These are phyloP conservation scores for Standfussiana lucernea DNA, from an alignment of 2,888 invertebrate genomes.

Conservation along the genomic window DNA sequence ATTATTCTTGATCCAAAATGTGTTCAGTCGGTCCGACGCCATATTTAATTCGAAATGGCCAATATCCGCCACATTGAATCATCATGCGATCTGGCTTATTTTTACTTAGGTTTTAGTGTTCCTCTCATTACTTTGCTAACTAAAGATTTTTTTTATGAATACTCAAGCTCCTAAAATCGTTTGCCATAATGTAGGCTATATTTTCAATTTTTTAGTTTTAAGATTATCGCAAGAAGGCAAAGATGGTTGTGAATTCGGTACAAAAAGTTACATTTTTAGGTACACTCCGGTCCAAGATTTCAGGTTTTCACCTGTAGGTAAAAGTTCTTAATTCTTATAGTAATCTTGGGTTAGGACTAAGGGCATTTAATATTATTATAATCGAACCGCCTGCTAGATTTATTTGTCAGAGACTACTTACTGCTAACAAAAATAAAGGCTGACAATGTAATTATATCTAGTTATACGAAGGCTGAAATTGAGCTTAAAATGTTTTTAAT, in stretches of 20 bases:
- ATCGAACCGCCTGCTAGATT: conserved; percentile 7
- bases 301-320: background rate
- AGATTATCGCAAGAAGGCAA: background rate
- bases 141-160: background rate
- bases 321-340: background rate
- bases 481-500: too few relatives aligned
- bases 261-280: background rate
- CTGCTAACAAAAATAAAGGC: background rate
- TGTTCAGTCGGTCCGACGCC: background rate
- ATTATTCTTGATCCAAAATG: background rate
- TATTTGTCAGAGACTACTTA: background rate
- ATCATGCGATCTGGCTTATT: background rate
- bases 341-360: background rate
- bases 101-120: background rate
- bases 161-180: conserved; percentile 30
- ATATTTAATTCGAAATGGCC: background rate
- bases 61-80: conserved; percentile 1
- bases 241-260: background rate
- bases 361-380: background rate
- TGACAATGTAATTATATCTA: background rate
- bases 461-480: too few relatives aligned
- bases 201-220: conserved; percentile 9
- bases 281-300: background rate
- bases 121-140: background rate
- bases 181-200: conserved; percentile 24